Evolutionary conservation across 2,113 vertebrate species (phyloP), one percentile per base, ranked within the genome.

Genomic region (Pseudolaguvia tuberculata): DNA sequence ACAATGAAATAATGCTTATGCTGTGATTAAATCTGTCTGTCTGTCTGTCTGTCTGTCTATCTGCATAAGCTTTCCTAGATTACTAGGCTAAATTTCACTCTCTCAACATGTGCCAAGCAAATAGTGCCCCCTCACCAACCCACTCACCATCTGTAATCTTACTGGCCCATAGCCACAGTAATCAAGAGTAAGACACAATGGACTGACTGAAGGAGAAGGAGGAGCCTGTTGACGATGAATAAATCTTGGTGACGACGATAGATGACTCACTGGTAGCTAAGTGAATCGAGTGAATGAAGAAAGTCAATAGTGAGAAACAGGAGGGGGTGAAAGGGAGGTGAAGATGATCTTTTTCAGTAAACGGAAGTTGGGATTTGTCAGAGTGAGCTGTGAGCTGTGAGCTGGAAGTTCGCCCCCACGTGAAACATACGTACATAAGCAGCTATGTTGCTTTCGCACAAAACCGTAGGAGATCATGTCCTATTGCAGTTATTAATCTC

Each of bases 71-170:
- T n/a, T 39, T 70, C 52, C 72, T 55, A 79, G 70, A 72, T 76
- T 57, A 52, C 39, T 35, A 68, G 13, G 58, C 74, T 61, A 68
- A 52, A 31, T 45, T 65, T 57, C 39, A 56, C 29, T 78, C 76
- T 75, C 76, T 50, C 68, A 67, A 58, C 61, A 72, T 77, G 76
- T 62, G 72, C 79, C 61, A 73, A 74, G 59, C 75, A 80, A 76
- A 80, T 66, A 65, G 72, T 68, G 79, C 51, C 56, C 73, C 61
- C 67, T 78, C 78, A 78, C 66, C 62, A 73, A 55, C 75, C 78
- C 68, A 80, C 78, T 79, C 76, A 73, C 76, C 78, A 82, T 78
- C 78, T 78, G 78, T 70, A 35, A 51, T 52, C 69, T 23, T 66
- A 78, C 67, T 82, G 78, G 78, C 81, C 56, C 53, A 58, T 15